Conservation (phyloP, 2,888 invertebrate species). For the Brachyptera risi region DNA sequence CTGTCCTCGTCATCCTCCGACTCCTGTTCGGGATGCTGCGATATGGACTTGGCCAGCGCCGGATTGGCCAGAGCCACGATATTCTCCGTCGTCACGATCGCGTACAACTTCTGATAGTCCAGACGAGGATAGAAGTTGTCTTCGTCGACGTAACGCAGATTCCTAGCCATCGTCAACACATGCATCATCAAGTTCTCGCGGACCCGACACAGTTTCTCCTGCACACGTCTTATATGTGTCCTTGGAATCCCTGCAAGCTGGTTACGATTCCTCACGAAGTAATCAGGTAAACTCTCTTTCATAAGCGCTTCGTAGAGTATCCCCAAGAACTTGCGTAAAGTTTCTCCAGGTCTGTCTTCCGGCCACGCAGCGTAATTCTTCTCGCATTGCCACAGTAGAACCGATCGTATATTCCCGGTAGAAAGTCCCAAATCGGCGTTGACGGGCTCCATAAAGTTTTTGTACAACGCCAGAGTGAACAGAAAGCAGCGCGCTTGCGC, state of each 20-base stretch:
- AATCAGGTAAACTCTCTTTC: slow-evolving; percentile 61
- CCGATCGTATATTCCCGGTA: slow-evolving; percentile 66
- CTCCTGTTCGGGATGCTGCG: neutral
- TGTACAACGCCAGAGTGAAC: slow-evolving; percentile 63
- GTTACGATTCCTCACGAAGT: slow-evolving; percentile 69
- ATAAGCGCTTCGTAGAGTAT: slow-evolving; percentile 60
- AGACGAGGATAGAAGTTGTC: slow-evolving; percentile 61
- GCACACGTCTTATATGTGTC: slow-evolving; percentile 58
- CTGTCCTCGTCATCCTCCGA: slow-evolving; percentile 6
- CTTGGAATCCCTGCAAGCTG: slow-evolving; percentile 66
- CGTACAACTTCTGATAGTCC: slow-evolving; percentile 56
- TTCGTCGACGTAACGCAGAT: slow-evolving; percentile 56
- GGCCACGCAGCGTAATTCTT: slow-evolving; percentile 66
- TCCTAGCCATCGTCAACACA: slow-evolving; percentile 62
- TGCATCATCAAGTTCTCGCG: slow-evolving; percentile 68
- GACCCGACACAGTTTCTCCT: slow-evolving; percentile 62
- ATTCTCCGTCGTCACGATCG: slow-evolving; percentile 48
- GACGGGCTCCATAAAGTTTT: slow-evolving; percentile 65
- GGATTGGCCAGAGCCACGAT: slow-evolving; percentile 27
- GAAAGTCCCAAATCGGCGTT: slow-evolving; percentile 61
- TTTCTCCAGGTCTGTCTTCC: slow-evolving; percentile 67
- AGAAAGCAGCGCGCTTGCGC: slow-evolving; percentile 68
- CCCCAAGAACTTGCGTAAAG: slow-evolving; percentile 58
- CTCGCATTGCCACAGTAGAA: slow-evolving; percentile 76
- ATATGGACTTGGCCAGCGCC: neutral